Evolutionary conservation across 1,140 invertebrate genomes (phyloP).

Genomic region (Pteromalus puparum): DNA sequence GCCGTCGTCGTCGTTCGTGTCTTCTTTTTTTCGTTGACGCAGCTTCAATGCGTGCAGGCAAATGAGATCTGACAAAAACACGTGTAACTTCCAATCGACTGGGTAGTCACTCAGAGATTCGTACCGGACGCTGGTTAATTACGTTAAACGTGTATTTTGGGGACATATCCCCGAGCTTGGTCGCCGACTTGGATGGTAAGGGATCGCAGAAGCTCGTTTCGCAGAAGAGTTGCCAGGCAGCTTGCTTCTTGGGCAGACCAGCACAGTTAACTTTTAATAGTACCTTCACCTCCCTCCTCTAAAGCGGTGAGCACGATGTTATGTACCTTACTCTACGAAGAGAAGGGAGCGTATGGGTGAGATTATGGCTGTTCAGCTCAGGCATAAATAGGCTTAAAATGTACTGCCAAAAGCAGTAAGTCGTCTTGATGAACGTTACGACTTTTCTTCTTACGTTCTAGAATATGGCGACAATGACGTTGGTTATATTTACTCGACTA

Average conservation of each 20-base stretch:
- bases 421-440: too few relatives aligned
- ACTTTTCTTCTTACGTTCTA: too few relatives aligned
- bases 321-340: neutral
- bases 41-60: constrained; percentile 48
- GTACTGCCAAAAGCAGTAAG: neutral
- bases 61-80: constrained; percentile 68
- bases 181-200: neutral
- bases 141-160: constrained; percentile 55
- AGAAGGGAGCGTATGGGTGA: neutral
- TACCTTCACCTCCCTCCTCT: neutral
- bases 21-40: constrained; percentile 30
- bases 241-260: neutral
- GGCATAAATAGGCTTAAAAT: neutral
- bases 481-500: too few relatives aligned
- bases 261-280: constrained; percentile 11
- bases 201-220: neutral
- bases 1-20: neutral
- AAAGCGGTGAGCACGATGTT: too few relatives aligned
- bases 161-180: neutral
- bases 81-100: constrained; percentile 69
- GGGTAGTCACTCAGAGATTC: constrained; percentile 62
- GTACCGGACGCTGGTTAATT: constrained; percentile 59
- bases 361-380: neutral
- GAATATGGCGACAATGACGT: too few relatives aligned
- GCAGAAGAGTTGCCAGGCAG: neutral